Evolutionary conservation across 2,888 invertebrate species (phyloP), one percentile per base, ranked within the genome.

Genomic region (Timandra comae): DNA sequence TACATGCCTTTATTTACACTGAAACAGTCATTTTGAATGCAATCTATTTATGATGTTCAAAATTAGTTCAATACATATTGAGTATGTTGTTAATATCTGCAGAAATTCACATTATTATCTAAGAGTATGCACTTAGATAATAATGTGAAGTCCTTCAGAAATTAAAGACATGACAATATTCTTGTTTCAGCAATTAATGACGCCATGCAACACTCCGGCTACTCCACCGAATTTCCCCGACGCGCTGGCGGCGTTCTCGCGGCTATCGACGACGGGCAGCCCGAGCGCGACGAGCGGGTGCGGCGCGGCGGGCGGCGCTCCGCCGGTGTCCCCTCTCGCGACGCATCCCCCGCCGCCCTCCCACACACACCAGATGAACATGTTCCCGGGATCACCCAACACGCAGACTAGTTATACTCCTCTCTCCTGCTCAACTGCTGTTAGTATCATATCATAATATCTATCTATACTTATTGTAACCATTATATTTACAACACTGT

Each of bases 211-310:
- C 75, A 97, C 96, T 36, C 97, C 97, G 31, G 96, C 96, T 30
- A 97, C 97, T 28, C 97, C 96, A 27, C 96, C 97, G 19, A 96
- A 96, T 78, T 97, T 97, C 68, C 96, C 96, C 2, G 97, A 97
- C 66, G 93, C 96, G 12, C 84, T 97, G 44, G 87, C 94, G 44
- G 95, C 96, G 32, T 94, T 97, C 72, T 94, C 95, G 7, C 93
- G 95, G 66, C 88, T 96, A 86, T 94, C 95, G 12, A 93, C 95
- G 32, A 89, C 89, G 29, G 76, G 88, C 38, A 81, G 87, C 49
- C 86, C 87, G 1, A 73, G 75, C 45, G 69, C 68, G 38, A 74
- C 74, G 40, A 71, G 69, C 42, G 61, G 53, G 2, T 62, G 70
- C 42, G 60, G 63, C 44, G 55, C 55, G 40, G 57, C 56, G 32